Conservation (phyloP, 2,888 invertebrate genomes). For the Agrypnus murinus region DNA sequence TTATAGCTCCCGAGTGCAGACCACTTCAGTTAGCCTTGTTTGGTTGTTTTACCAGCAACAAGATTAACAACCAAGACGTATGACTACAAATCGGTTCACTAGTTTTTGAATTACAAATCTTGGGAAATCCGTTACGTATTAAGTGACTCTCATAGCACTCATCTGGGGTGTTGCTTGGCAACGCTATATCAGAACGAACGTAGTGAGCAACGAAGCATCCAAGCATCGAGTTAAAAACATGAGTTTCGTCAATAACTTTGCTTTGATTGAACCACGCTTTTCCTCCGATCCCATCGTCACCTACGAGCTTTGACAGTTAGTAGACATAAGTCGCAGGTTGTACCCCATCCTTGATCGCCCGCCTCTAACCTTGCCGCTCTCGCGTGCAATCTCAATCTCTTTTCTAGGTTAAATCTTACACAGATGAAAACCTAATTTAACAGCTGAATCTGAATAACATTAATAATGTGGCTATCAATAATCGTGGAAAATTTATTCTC, state of each 20-base stretch:
- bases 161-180: slow-evolving; percentile 64
- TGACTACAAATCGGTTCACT: slow-evolving; percentile 57
- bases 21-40: neutral
- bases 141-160: slow-evolving; percentile 60
- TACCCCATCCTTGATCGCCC: slow-evolving; percentile 6
- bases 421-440: too few species aligned
- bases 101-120: slow-evolving; percentile 64
- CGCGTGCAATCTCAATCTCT: neutral
- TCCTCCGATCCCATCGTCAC: slow-evolving; percentile 32
- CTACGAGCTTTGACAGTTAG: slow-evolving; percentile 11
- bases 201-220: slow-evolving; percentile 58
- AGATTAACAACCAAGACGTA: slow-evolving; percentile 31
- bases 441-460: too few species aligned
- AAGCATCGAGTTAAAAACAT: slow-evolving; percentile 57
- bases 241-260: slow-evolving; percentile 56
- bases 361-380: neutral
- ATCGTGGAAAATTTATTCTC: too few species aligned
- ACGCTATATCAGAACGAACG: slow-evolving; percentile 58
- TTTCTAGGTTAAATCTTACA: too few species aligned
- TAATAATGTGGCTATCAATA: too few species aligned
- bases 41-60: slow-evolving; percentile 12
- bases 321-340: slow-evolving; percentile 9
- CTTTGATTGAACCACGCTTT: slow-evolving; percentile 39
- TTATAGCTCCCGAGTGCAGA: neutral
- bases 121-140: slow-evolving; percentile 62